phyloP scores from a whole-genome alignment of 2,113 vertebrate species.

The Labrus mixtus region DNA sequence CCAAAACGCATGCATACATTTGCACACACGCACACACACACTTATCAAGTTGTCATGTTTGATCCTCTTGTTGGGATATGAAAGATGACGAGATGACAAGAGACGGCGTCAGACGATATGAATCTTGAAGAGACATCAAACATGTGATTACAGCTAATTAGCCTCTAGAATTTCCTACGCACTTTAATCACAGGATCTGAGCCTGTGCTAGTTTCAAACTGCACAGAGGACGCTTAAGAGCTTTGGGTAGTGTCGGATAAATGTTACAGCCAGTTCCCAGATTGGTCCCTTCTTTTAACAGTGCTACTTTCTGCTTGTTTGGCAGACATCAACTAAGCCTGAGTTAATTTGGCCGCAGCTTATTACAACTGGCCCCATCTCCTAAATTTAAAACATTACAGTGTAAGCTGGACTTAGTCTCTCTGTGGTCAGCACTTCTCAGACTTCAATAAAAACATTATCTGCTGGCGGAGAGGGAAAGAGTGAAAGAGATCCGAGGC shows the following conservation, averaged over 20 bases:
- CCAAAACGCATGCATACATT: neutral
- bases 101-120: slow-evolving; percentile 44
- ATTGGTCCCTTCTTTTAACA: slow-evolving; percentile 63
- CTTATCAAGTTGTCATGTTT: slow-evolving; percentile 38
- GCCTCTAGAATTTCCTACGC: slow-evolving; percentile 43
- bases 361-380: slow-evolving; percentile 72
- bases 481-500: slow-evolving; percentile 71
- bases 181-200: slow-evolving; percentile 53
- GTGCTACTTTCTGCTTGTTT: slow-evolving; percentile 67
- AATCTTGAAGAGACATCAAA: slow-evolving; percentile 60
- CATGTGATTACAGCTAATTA: slow-evolving; percentile 63
- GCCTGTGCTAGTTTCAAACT: slow-evolving; percentile 55
- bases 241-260: slow-evolving; percentile 46
- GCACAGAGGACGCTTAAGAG: slow-evolving; percentile 55
- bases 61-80: slow-evolving; percentile 28
- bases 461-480: slow-evolving; percentile 62
- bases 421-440: slow-evolving; percentile 81
- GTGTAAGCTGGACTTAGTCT: slow-evolving; percentile 65
- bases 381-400: slow-evolving; percentile 74
- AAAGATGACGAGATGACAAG: slow-evolving; percentile 29
- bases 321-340: slow-evolving; percentile 66
- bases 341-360: slow-evolving; percentile 68
- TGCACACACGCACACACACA: slow-evolving; percentile 12
- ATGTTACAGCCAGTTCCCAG: slow-evolving; percentile 64
- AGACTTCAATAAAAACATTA: slow-evolving; percentile 80